phyloP scores from a whole-genome alignment of 2,888 invertebrate species.

The Oscheius onirici region DNA sequence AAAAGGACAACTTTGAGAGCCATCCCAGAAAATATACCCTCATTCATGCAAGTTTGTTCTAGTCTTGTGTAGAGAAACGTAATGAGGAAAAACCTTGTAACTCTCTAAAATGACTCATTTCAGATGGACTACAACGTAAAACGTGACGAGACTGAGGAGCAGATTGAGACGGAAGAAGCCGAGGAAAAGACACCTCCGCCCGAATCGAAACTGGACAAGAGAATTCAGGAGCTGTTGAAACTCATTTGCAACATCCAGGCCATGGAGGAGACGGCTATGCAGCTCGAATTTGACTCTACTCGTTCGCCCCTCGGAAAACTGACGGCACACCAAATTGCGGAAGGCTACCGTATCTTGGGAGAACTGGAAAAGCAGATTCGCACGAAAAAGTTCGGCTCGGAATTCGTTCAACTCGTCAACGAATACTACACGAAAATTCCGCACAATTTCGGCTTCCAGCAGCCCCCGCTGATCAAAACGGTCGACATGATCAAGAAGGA shows the following conservation, averaged over 20 bases:
- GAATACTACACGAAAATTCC: constrained; percentile 92
- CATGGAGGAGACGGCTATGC: constrained; percentile 74
- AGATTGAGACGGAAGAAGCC: constrained; percentile 1
- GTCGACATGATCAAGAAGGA: constrained; percentile 73
- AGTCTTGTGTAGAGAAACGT: too few relatives aligned
- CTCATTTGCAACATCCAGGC: constrained; percentile 74
- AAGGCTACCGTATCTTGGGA: constrained; percentile 74
- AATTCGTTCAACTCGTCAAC: constrained; percentile 55
- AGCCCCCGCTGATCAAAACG: constrained; percentile 74
- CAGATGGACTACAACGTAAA: constrained; percentile 31
- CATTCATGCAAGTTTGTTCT: constrained; percentile 23
- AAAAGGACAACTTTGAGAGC: constrained; percentile 13
- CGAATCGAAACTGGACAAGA: constrained; percentile 69
- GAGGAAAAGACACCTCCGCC: constrained; percentile 42
- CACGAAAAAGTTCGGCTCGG: constrained; percentile 66
- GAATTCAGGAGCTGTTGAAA: constrained; percentile 72
- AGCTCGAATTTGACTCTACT: constrained; percentile 75
- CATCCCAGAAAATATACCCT: constrained; percentile 32
- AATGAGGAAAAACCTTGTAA: too few relatives aligned
- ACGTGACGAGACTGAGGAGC: not conserved
- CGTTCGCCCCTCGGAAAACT: constrained; percentile 75
- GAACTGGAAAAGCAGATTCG: constrained; percentile 72
- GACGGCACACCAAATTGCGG: constrained; percentile 74
- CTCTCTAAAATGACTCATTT: too few relatives aligned
- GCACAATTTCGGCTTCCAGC: constrained; percentile 77